These are phyloP conservation scores for Nemurella pictetii DNA, from an alignment of 2,888 invertebrate species.

Conservation along the genomic window DNA sequence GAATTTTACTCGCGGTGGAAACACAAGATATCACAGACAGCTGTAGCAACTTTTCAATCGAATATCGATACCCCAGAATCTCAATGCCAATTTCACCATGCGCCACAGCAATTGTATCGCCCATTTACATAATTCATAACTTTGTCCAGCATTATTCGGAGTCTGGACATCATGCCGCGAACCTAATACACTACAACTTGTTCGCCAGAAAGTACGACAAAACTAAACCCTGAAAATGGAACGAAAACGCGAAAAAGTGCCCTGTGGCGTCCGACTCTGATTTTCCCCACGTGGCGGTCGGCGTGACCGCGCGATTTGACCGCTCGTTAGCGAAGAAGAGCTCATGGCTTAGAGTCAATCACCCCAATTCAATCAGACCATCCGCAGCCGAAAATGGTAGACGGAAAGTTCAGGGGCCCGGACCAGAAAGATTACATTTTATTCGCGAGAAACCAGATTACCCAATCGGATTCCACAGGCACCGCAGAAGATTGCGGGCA, in stretches of 20 bases:
- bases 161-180: too few relatives aligned
- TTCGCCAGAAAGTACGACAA: too few relatives aligned
- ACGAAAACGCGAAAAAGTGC: neutral
- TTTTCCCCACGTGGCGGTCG: neutral
- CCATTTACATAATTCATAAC: too few relatives aligned
- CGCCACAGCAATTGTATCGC: too few relatives aligned
- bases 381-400: neutral
- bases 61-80: too few relatives aligned
- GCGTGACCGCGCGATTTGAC: neutral
- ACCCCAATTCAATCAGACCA: conserved; percentile 16
- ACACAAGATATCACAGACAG: too few relatives aligned
- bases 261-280: neutral
- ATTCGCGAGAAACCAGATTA: conserved; percentile 26
- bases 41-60: too few relatives aligned
- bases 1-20: too few relatives aligned
- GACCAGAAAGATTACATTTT: conserved; percentile 3
- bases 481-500: neutral
- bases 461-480: neutral
- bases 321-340: neutral
- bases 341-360: conserved; percentile 21
- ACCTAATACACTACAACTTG: too few relatives aligned
- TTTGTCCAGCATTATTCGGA: too few relatives aligned
- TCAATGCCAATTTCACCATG: too few relatives aligned
- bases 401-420: neutral
- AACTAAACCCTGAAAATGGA: neutral